Evolutionary conservation across 2,797 vertebrate genomes (phyloP).

Genomic region (Peromyscus aztecus): DNA sequence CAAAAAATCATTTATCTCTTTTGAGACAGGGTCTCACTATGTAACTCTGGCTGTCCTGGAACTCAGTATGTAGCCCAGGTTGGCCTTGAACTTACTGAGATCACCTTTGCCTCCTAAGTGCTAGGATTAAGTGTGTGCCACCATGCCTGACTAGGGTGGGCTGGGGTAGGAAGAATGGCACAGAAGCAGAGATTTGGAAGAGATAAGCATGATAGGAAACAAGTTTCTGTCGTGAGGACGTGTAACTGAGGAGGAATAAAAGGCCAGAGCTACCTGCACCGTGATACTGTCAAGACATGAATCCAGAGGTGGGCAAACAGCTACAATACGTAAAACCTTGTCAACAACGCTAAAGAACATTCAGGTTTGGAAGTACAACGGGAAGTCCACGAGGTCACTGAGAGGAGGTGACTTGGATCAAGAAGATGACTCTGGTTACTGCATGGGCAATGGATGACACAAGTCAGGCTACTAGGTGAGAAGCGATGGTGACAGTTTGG

Average conservation of each 20-base stretch:
- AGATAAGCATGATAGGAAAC: background rate
- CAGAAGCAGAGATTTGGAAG: background rate
- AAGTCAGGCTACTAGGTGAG: background rate
- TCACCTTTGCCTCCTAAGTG: background rate
- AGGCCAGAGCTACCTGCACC: background rate
- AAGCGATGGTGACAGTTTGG: background rate
- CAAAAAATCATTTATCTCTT: background rate
- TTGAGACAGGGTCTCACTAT: background rate
- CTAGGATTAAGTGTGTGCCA: background rate
- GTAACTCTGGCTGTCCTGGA: background rate
- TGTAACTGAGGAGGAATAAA: background rate
- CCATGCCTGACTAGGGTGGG: background rate
- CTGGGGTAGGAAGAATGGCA: background rate
- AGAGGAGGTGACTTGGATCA: background rate
- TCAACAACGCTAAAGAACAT: background rate
- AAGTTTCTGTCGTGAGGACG: background rate
- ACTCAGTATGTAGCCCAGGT: background rate
- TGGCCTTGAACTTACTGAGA: background rate
- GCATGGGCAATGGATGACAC: background rate
- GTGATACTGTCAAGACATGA: background rate
- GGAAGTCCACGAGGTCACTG: background rate
- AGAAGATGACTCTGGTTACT: background rate
- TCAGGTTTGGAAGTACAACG: background rate
- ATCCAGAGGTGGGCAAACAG: background rate
- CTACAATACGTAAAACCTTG: background rate